Base-by-base conservation (phyloP, 1,140 invertebrate genomes). In the Sminthurinus signatus region DNA sequence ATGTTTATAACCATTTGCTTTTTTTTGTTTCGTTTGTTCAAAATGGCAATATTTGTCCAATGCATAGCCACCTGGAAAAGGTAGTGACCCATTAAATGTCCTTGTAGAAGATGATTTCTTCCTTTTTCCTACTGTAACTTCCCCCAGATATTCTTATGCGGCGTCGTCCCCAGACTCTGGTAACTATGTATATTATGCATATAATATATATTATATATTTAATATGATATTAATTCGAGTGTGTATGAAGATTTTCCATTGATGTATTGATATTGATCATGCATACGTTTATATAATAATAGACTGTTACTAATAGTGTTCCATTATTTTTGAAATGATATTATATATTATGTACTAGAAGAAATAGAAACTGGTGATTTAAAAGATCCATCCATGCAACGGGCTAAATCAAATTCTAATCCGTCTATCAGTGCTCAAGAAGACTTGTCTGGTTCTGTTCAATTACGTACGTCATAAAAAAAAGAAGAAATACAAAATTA, bases 81-180 rank as follows among this genome's bases (percentile, higher is more conserved):
- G 57, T 46, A 25, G 27, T 27, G 39, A 46, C n/a, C 23, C 57
- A n/a, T 19, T 48, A 28, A 60, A 88, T 90, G 81, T 87, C 78
- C 81, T 90, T 78, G 88, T 88, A 73, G 88, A 91, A 82, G 93
- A 98, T 83, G 94, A 97, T 85, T 86, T 98, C 74, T 97, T 98
- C 52, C 42, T 52, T 2, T 52, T 56, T 82, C 94, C 94, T 73
- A 95, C 96, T 32, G 32, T 50, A 4, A 51, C 59, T 91, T 91
- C 91, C 69, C 91, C 89, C 78, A 87, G 93, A 74, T 81, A 96
- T 68, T 96, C 93, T 74, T 96, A 95, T 80, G 93, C 92, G 67
- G 93, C 92, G 67, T 94, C 91, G 73, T 94, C 91, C 74, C 92
- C 92, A 69, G 93, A 96, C 80, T 93, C 89, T 76, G 93, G n/a